Evolutionary conservation across 1,140 invertebrate species (phyloP).

Genomic region (Atta texana): DNA sequence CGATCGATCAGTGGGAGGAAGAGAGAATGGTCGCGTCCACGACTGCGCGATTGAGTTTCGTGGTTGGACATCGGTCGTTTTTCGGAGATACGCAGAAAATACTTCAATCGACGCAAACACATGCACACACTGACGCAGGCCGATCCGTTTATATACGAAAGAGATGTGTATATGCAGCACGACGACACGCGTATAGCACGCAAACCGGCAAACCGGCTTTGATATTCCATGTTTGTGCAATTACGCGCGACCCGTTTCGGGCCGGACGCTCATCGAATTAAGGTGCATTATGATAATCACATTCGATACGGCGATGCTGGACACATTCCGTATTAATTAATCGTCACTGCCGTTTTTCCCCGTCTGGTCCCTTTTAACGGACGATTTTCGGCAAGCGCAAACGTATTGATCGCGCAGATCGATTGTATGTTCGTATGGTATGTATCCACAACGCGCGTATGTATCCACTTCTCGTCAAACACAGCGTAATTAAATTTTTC

Average conservation of each 20-base stretch:
- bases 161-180: background rate
- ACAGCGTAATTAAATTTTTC: slow-evolving; percentile 52
- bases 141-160: slow-evolving; percentile 23
- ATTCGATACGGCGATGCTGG: slow-evolving; percentile 74
- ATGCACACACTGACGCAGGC: background rate
- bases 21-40: slow-evolving; percentile 59
- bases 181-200: slow-evolving; percentile 1
- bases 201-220: slow-evolving; percentile 70
- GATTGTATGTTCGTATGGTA: background rate
- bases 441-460: background rate
- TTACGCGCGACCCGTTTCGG: slow-evolving; percentile 76
- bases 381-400: slow-evolving; percentile 44
- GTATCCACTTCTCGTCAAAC: slow-evolving; percentile 38
- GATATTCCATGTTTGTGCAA: slow-evolving; percentile 79
- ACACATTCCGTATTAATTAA: slow-evolving; percentile 76
- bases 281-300: slow-evolving; percentile 79
- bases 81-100: slow-evolving; percentile 67
- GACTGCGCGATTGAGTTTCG: slow-evolving; percentile 74
- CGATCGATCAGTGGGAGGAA: slow-evolving; percentile 58
- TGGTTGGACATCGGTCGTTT: slow-evolving; percentile 72
- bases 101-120: slow-evolving; percentile 61
- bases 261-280: slow-evolving; percentile 76
- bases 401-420: slow-evolving; percentile 40
- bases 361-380: slow-evolving; percentile 36
- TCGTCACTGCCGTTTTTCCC: slow-evolving; percentile 67